Percentiles rank a stretch among this genome's conserved stretches.
Conservation (phyloP, 1,140 invertebrate species). For the Danaus plexippus region DNA sequence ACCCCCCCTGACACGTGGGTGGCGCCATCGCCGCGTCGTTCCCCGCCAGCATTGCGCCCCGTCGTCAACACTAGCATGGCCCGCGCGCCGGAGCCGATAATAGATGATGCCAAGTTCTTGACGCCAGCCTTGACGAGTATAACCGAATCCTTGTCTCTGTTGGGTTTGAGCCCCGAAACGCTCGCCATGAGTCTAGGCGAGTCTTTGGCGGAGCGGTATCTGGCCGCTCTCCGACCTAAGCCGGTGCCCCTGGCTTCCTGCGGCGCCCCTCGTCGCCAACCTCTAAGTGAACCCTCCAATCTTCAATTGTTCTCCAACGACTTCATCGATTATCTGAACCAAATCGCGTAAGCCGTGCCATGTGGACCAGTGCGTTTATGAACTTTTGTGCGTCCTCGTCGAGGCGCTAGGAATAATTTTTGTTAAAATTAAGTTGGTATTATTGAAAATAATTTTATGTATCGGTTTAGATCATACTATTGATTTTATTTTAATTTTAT, state of each 20-base stretch:
- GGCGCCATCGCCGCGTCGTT: conserved; percentile 56
- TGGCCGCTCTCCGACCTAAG: conserved; percentile 46
- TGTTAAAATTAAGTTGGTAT: conserved; percentile 71
- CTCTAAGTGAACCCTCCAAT: conserved; percentile 48
- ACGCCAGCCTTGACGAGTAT: conserved; percentile 50
- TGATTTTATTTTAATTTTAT: conserved; percentile 72
- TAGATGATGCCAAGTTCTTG: conserved; percentile 41
- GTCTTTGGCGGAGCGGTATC: conserved; percentile 54
- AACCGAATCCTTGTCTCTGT: conserved; percentile 59
- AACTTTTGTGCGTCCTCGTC: conserved; percentile 40
- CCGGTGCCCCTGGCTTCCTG: conserved; percentile 37
- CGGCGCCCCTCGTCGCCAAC: conserved; percentile 36
- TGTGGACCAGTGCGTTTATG: conserved; percentile 31
- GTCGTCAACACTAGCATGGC: conserved; percentile 70
- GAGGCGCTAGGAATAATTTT: conserved; percentile 63
- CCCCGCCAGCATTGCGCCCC: conserved; percentile 62
- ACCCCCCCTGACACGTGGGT: conserved; percentile 54
- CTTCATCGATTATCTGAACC: conserved; percentile 74
- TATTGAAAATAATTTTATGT: conserved; percentile 71
- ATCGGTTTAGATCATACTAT: conserved; percentile 69
- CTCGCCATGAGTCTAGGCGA: conserved; percentile 62
- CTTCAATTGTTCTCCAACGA: conserved; percentile 75
- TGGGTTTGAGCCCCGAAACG: conserved; percentile 57
- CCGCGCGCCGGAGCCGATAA: conserved; percentile 34
- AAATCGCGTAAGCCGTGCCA: conserved; percentile 65